Percentiles rank a stretch among this genome's conserved stretches.
phyloP scores from a whole-genome alignment of 23 tunicate species.

The Diplosoma virens region DNA sequence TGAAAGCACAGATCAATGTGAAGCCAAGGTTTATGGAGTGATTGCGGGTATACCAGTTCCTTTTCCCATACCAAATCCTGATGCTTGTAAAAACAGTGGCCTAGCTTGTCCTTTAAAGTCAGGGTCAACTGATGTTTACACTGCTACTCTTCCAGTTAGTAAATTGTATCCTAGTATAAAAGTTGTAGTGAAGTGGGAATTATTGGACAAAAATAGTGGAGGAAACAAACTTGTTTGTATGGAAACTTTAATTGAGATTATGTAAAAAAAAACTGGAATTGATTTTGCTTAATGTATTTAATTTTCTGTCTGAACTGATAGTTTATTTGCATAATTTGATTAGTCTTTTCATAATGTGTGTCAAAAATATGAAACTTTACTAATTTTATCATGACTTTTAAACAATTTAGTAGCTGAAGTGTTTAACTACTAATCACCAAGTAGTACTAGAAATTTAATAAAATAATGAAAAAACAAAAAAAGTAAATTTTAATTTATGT shows the following conservation, averaged over 20 bases:
- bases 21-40: conserved; percentile 43
- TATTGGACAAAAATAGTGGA: background rate
- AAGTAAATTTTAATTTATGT: too few species aligned
- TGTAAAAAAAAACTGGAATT: too few species aligned
- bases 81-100: conserved; percentile 51
- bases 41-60: conserved; percentile 31
- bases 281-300: too few species aligned
- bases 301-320: too few species aligned
- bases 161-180: conserved; percentile 20
- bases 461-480: too few species aligned
- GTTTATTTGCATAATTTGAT: too few species aligned
- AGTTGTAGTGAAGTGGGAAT: conserved; percentile 37
- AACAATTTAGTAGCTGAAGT: too few species aligned
- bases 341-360: too few species aligned
- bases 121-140: background rate
- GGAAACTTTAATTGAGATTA: conserved; percentile 27
- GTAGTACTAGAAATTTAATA: too few species aligned
- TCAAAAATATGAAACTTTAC: too few species aligned
- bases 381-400: too few species aligned
- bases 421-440: too few species aligned
- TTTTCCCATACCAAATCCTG: conserved; percentile 7
- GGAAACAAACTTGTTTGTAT: conserved; percentile 35
- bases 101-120: conserved; percentile 32
- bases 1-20: background rate
- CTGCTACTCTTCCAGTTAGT: conserved; percentile 29